Evolutionary conservation across 2,797 vertebrate species (phyloP).

Genomic region (Urophycis tenuis): DNA sequence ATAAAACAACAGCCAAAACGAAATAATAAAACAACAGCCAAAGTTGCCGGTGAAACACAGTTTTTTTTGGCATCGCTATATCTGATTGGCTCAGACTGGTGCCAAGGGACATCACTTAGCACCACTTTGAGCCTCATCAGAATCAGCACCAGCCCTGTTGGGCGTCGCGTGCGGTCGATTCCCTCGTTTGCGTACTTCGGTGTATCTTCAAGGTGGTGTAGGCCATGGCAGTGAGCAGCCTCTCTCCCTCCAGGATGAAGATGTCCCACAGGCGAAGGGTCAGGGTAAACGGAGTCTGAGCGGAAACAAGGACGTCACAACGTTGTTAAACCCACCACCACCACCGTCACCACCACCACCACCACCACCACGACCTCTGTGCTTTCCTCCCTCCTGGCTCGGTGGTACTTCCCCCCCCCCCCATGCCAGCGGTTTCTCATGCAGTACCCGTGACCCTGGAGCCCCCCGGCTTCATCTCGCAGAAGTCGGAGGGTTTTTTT

Average conservation of each 20-base stretch:
- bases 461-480: slow-evolving; percentile 7
- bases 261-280: slow-evolving; percentile 82
- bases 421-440: slow-evolving; percentile 12
- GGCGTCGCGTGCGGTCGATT: not conserved
- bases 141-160: not conserved
- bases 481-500: slow-evolving; percentile 43
- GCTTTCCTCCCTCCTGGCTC: not conserved
- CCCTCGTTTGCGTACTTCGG: slow-evolving; percentile 76
- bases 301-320: slow-evolving; percentile 20
- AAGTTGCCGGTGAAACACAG: not conserved
- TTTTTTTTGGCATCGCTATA: not conserved
- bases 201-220: slow-evolving; percentile 80
- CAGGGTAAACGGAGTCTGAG: slow-evolving; percentile 80
- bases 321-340: not conserved
- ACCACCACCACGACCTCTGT: not conserved
- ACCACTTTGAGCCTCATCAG: not conserved
- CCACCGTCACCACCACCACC: not conserved
- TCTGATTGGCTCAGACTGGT: not conserved
- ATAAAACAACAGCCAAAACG: not conserved
- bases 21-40: not conserved
- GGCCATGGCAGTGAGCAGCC: slow-evolving; percentile 77
- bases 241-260: slow-evolving; percentile 81
- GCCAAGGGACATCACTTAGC: not conserved
- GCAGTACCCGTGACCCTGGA: not conserved
- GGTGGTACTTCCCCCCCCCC: not conserved